Conservation (phyloP, 2,113 vertebrate genomes). For the Hippocampus abdominalis region DNA sequence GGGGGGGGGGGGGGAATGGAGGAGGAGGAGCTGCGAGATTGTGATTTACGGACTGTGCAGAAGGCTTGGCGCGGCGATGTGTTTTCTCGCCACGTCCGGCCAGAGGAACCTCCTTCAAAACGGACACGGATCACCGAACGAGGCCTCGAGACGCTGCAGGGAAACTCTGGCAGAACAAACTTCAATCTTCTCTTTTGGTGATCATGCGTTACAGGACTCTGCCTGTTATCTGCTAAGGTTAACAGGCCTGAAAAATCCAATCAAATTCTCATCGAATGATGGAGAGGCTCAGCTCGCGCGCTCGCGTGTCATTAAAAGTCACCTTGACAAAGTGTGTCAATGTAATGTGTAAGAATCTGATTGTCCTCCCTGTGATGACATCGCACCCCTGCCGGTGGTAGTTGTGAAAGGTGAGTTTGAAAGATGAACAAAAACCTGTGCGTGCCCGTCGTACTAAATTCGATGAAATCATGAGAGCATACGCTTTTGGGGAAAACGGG, state of each 20-base stretch:
- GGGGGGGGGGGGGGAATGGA: slow-evolving; percentile 20
- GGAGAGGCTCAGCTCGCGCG: slow-evolving; percentile 16
- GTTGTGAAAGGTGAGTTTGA: slow-evolving; percentile 27
- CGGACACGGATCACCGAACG: slow-evolving; percentile 41
- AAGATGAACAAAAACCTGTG: slow-evolving; percentile 13
- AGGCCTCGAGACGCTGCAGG: slow-evolving; percentile 28
- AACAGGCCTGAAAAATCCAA: slow-evolving; percentile 13
- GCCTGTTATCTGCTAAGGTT: not conserved
- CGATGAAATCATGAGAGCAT: not conserved
- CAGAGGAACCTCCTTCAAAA: slow-evolving; percentile 54
- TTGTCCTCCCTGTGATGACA: slow-evolving; percentile 47
- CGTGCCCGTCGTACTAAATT: not conserved
- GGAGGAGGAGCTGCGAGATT: slow-evolving; percentile 48
- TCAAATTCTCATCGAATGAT: slow-evolving; percentile 22
- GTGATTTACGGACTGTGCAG: slow-evolving; percentile 57
- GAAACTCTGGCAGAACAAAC: slow-evolving; percentile 19
- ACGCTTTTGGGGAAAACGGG: no score
- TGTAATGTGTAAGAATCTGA: slow-evolving; percentile 59
- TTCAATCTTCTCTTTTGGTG: slow-evolving; percentile 1
- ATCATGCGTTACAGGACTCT: not conserved
- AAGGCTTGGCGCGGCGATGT: slow-evolving; percentile 43
- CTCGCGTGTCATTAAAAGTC: slow-evolving; percentile 57
- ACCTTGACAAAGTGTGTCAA: slow-evolving; percentile 70
- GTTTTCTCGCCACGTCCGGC: slow-evolving; percentile 45
- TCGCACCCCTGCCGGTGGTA: slow-evolving; percentile 51